Conservation (phyloP, 2,797 vertebrate species). For the Phoebastria nigripes region DNA sequence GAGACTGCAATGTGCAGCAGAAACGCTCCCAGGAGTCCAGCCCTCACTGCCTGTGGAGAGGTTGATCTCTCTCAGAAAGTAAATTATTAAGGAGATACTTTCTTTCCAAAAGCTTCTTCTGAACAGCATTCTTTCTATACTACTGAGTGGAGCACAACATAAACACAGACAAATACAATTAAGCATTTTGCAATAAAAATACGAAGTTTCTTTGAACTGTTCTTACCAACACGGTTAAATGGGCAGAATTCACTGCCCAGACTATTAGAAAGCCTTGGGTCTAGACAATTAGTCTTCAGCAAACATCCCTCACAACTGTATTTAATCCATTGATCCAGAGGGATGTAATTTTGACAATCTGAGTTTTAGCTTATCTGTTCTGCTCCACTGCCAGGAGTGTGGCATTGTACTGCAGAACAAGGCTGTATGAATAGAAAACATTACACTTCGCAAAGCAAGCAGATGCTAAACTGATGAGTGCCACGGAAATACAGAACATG, state of each 20-base stretch:
- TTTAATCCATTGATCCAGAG: background rate
- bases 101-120: background rate
- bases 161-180: background rate
- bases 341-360: background rate
- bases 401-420: accelerated
- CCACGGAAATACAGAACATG: accelerated
- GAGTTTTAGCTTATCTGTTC: background rate
- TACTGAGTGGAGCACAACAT: background rate
- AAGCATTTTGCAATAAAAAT: background rate
- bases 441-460: background rate
- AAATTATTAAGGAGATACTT: background rate
- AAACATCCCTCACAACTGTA: background rate
- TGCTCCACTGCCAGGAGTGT: background rate
- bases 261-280: background rate
- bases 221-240: background rate
- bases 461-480: background rate
- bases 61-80: too few species aligned
- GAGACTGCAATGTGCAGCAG: background rate
- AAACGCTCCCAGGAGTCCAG: background rate
- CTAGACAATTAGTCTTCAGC: too few species aligned
- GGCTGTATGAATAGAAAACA: background rate
- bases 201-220: too few species aligned
- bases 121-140: background rate
- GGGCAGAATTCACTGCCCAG: background rate
- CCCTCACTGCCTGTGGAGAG: background rate